Base-by-base conservation (phyloP, 2,888 invertebrate species). In the Apocheima hispidaria region DNA sequence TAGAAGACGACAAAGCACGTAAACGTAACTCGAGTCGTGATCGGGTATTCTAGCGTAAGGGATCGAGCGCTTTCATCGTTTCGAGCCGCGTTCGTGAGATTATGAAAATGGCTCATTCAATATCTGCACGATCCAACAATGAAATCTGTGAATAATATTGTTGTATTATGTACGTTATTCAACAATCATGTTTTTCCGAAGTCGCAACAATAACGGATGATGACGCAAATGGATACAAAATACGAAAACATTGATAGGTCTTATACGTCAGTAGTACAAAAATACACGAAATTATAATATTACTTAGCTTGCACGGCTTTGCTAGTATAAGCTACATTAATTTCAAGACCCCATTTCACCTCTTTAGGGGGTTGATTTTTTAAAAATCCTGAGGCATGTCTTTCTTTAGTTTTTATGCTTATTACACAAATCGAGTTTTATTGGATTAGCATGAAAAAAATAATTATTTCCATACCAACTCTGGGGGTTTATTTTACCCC, bases 21-120 rank as follows among this genome's bases (percentile, higher is more conserved):
- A 57, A 57, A 49, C 48, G 56, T 49, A 57, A 57, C 21, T 26
- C 7, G 18, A 28, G 40, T 60, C 60, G 49, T 60, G 60, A 60
- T 50, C 21, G 49, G 21, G 49, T 21, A 48, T 20, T 49, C 18
- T 38, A 51, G 20, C 30, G 50, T 30, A 49, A 43, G 46, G 54
- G 7, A 41, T 40, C 38, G 53, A 60, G 46, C 54, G 64, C 66
- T 69, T 69, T 68, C 64, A 52, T 64, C 60, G 54, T 9, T 44
- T 55, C 52, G 18, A 51, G 30, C 40, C 10, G 38, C 60, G 60
- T 66, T 66, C 68, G 60, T 66, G 66, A 60, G 55, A 60, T 64
- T 60, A 57, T 62, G 68, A 65, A 61, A 69, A 69, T 56, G 38
- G 38, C 44, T 60, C 50, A 54, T 41, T 41, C 44, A 50, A 50